phyloP scores from a whole-genome alignment of 2,797 vertebrate genomes.

The Acipenser transmontanus region DNA sequence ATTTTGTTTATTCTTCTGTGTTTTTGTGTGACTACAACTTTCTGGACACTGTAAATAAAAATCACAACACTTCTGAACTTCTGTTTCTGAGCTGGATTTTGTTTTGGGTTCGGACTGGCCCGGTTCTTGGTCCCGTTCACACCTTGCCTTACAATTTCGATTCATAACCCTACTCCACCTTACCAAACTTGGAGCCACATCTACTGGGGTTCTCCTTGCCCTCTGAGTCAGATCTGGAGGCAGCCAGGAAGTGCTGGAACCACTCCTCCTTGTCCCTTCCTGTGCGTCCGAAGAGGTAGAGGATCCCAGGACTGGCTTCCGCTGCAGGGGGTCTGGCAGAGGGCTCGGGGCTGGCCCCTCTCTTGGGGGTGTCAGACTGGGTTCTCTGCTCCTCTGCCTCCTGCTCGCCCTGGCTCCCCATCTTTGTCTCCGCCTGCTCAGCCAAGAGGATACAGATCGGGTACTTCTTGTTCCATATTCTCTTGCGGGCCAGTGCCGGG shows the following conservation, averaged over 20 bases:
- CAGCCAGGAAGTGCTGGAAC: slow-evolving; percentile 66
- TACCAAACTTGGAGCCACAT: slow-evolving; percentile 49
- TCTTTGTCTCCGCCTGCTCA: background rate
- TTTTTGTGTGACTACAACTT: too few species aligned
- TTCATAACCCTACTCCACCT: slow-evolving; percentile 21
- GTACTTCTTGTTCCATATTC: slow-evolving; percentile 85
- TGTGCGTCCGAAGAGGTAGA: slow-evolving; percentile 78
- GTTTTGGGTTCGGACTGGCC: too few species aligned
- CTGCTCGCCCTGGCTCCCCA: slow-evolving; percentile 24
- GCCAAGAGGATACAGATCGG: slow-evolving; percentile 75
- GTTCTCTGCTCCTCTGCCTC: slow-evolving; percentile 28
- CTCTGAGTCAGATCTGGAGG: slow-evolving; percentile 32
- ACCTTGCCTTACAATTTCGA: too few species aligned
- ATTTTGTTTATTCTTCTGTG: too few species aligned
- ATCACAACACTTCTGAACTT: too few species aligned
- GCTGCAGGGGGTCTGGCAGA: slow-evolving; percentile 6
- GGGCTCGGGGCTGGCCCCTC: fast-evolving
- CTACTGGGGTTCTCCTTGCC: slow-evolving; percentile 36
- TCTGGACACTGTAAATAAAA: too few species aligned
- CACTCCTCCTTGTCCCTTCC: slow-evolving; percentile 87
- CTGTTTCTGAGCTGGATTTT: too few species aligned
- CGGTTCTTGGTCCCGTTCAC: too few species aligned
- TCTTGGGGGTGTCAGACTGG: slow-evolving; percentile 2
- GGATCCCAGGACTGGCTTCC: slow-evolving; percentile 27
- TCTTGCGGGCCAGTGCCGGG: slow-evolving; percentile 68